These are phyloP conservation scores for Macrophya annulata DNA, from an alignment of 2,888 invertebrate species.

Conservation along the genomic window DNA sequence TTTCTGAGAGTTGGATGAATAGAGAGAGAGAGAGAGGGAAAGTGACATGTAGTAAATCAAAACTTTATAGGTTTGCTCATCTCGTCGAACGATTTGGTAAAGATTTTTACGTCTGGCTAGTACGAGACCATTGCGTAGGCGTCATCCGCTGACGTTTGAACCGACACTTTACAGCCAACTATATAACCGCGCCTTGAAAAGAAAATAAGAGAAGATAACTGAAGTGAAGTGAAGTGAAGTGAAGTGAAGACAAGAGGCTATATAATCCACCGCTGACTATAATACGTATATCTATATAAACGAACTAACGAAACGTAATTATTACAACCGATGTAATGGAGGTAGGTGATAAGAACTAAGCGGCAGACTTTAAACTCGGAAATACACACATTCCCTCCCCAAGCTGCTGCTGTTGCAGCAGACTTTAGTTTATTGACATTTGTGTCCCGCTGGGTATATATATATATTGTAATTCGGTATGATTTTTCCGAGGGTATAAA, in stretches of 20 bases:
- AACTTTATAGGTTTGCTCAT: slow-evolving; percentile 76
- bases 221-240: neutral
- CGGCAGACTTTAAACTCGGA: neutral
- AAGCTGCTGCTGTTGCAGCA: neutral
- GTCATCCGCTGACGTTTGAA: slow-evolving; percentile 22
- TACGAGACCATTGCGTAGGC: slow-evolving; percentile 58
- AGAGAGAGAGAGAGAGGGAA: neutral
- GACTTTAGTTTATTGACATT: slow-evolving; percentile 17
- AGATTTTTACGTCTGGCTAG: slow-evolving; percentile 70
- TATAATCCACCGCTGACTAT: neutral
- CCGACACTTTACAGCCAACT: slow-evolving; percentile 25
- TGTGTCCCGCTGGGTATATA: neutral
- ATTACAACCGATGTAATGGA: neutral
- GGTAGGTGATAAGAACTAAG: neutral
- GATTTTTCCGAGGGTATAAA: neutral
- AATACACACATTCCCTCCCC: neutral
- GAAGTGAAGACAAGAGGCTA: neutral
- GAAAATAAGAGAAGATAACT: neutral
- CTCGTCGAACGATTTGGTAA: slow-evolving; percentile 60
- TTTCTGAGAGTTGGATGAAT: neutral
- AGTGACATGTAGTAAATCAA: slow-evolving; percentile 78
- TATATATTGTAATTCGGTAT: slow-evolving; percentile 14
- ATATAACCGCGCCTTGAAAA: slow-evolving; percentile 2
- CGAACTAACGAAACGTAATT: neutral
- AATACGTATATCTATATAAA: neutral